Base-by-base conservation (phyloP, 2,113 vertebrate species). In the Vidua macroura region DNA sequence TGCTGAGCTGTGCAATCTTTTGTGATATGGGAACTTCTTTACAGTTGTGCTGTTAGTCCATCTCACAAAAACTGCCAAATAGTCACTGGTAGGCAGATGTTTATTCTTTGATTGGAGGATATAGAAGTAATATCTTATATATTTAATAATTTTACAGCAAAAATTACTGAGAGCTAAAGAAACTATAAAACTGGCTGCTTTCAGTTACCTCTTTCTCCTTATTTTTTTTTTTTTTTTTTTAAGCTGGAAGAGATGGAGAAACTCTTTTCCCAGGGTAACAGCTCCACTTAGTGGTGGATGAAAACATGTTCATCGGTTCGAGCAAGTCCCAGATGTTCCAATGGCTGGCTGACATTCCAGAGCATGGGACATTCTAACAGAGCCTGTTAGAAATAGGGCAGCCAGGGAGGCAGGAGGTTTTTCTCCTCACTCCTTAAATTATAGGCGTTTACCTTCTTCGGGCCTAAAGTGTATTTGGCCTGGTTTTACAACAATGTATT, bases 221-320 rank as follows among this genome's bases (percentile, higher is more conserved):
- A 6, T 30, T 30, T 35, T 15, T 18, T 28, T 14, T 30, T 12
- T 28, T 27, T 30, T 19, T 11, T 24, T 14, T 17, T 0, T 41
- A 13, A 44, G 15, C 53, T 68, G 35, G 15, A 25, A n/a, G 33
- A 13, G 2, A 1, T 10, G 2, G 81, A 64, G 85, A 75, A 91
- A 77, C 30, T 59, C 64, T 95, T 98, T 97, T 95, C 83, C 92
- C 96, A 90, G 96, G 72, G 87, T 97, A 95, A 97, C 35, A 98
- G 98, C 98, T 91, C 98, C 98, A 86, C 98, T 96, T 96, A 97
- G 98, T 97, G 98, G 98, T 93, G 68, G 92, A 86, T 90, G 46
- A 37, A 83, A 90, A 85, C 79, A 96, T 37, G 81, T 90, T 94
- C 79, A 77, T 39, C 22, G n/a, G 12, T 90, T 84, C 2, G 15